Base-by-base conservation (phyloP, 2,113 vertebrate genomes). In the Campylomormyrus numenius region DNA sequence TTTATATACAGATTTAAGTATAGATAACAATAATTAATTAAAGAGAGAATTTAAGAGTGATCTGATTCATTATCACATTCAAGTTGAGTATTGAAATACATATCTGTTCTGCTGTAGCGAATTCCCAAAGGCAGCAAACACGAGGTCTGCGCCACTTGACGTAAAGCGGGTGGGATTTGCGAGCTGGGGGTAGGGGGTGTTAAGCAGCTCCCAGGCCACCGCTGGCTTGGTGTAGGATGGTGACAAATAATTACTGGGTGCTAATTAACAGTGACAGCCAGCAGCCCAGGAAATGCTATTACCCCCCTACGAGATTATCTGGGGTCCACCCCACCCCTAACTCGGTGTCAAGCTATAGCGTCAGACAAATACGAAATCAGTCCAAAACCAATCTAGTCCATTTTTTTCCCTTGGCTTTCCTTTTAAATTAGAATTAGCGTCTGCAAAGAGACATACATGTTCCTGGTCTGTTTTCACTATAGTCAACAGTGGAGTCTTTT, bases 251-350 rank as follows among this genome's bases (percentile, higher is more conserved):
- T 89, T 31, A 53, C 21, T 31, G 31, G 88, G 88, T 62, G 88
- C 53, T 91, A 91, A 91, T 89, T 70, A 89, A 66, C 83, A 74
- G 88, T 89, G 90, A 89, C 88, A 91, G 88, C 90, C 39, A 48
- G 11, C 58, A 90, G 90, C 31, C 83, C 84, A 35, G 88, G 83
- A 70, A 87, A 91, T 89, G 90, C 88, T 89, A 74, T 91, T 89
- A 91, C 89, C 90, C 48, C 88, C 56, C 62, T 21, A 89, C n/a
- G 27, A 56, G 90, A 85, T 89, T 89, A 91, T 48, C 48, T 49
- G 27, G 46, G 88, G 66, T 87, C 86, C 90, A 91, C 46, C 90
- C 80, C 10, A 86, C 48, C 27, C 46, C 8, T 5, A 83, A 70
- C 90, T 83, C 89, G 46, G 58, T 62, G 74, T 70, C 45, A 70